Conservation (phyloP, 2,797 vertebrate genomes). For the Hippoglossus hippoglossus region DNA sequence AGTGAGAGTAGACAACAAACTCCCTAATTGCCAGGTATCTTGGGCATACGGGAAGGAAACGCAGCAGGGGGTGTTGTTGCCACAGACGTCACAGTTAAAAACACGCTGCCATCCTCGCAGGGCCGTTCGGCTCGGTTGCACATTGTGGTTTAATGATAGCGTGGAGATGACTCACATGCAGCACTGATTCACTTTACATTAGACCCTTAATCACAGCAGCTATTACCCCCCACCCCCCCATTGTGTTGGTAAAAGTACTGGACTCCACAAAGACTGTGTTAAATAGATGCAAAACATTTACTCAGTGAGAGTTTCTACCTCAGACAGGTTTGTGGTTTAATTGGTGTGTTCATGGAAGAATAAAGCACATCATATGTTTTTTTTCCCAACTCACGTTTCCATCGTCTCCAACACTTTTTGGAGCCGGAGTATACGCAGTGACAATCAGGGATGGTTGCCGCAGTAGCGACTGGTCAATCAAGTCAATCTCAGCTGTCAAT, state of each 20-base stretch:
- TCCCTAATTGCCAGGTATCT: slow-evolving; percentile 82
- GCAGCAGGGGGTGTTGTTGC: slow-evolving; percentile 67
- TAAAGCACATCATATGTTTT: no score
- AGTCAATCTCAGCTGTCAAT: no score
- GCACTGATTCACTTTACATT: slow-evolving; percentile 70
- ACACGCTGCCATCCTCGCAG: slow-evolving; percentile 66
- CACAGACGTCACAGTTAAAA: slow-evolving; percentile 73
- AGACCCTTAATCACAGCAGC: slow-evolving; percentile 61
- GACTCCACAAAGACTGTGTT: slow-evolving; percentile 36
- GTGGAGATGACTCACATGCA: slow-evolving; percentile 73
- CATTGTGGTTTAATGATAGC: slow-evolving; percentile 72
- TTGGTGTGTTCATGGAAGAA: background rate
- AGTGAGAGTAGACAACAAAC: slow-evolving; percentile 75
- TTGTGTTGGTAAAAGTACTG: slow-evolving; percentile 53
- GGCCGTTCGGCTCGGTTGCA: slow-evolving; percentile 72
- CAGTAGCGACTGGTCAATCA: no score
- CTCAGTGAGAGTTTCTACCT: slow-evolving; percentile 29
- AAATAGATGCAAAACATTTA: slow-evolving; percentile 51
- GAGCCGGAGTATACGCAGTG: no score
- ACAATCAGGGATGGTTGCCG: no score
- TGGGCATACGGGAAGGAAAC: slow-evolving; percentile 59
- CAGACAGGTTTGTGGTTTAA: background rate
- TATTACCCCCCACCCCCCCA: slow-evolving; percentile 46
- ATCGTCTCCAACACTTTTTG: no score
- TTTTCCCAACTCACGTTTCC: no score